phyloP scores from a whole-genome alignment of 2,888 invertebrate genomes.

The Drosophila testacea region DNA sequence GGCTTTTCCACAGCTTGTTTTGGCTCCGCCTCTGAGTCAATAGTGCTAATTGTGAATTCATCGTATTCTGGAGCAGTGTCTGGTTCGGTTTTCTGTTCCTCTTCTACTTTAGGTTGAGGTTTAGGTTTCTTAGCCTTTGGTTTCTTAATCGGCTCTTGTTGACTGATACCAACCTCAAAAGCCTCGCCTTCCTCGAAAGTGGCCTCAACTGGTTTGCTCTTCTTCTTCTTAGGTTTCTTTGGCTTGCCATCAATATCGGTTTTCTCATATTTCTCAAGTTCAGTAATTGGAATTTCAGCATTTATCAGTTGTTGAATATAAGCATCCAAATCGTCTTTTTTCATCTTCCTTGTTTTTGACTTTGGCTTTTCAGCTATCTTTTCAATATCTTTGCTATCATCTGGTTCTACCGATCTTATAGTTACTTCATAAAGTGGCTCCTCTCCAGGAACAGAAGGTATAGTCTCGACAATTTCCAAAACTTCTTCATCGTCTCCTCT shows the following conservation, averaged over 20 bases:
- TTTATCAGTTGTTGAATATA: constrained; percentile 84
- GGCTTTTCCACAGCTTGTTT: constrained; percentile 31
- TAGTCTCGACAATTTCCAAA: constrained; percentile 83
- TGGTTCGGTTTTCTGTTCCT: constrained; percentile 42
- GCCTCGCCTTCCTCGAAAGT: constrained; percentile 59
- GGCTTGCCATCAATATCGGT: constrained; percentile 81
- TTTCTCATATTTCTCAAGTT: constrained; percentile 85
- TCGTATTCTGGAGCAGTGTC: constrained; percentile 43
- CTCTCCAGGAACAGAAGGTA: constrained; percentile 73
- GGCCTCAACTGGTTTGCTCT: constrained; percentile 50
- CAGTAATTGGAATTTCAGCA: constrained; percentile 84
- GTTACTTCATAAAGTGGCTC: constrained; percentile 85
- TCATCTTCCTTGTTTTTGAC: constrained; percentile 77
- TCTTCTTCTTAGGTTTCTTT: constrained; percentile 78
- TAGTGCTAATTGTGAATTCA: constrained; percentile 53
- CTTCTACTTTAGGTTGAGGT: constrained; percentile 25
- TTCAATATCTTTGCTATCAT: constrained; percentile 37
- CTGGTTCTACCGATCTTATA: constrained; percentile 83
- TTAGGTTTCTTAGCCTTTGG: constrained; percentile 61
- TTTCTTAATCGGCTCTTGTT: constrained; percentile 68
- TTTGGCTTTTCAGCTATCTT: constrained; percentile 62
- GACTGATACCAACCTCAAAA: constrained; percentile 70
- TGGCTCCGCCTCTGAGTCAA: constrained; percentile 42
- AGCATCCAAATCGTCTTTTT: constrained; percentile 82
- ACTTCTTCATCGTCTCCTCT: constrained; percentile 85